phyloP scores from a whole-genome alignment of 1,140 invertebrate genomes.

The Coptotermes formosanus region DNA sequence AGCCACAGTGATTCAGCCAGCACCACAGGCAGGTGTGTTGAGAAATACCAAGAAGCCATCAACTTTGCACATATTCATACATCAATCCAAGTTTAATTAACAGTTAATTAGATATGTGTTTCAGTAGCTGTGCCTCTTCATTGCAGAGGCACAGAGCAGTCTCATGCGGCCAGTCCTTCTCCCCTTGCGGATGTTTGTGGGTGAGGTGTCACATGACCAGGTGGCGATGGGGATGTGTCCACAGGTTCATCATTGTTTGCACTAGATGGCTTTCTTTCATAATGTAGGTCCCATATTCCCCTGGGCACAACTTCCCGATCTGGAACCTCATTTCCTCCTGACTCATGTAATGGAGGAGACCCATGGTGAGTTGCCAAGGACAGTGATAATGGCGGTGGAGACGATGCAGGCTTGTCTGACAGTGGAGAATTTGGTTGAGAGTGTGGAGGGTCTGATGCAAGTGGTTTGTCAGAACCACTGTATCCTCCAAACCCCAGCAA shows the following conservation, averaged over 20 bases:
- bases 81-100: slow-evolving; percentile 31
- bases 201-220: slow-evolving; percentile 39
- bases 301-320: neutral
- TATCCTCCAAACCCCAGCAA: slow-evolving; percentile 44
- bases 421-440: slow-evolving; percentile 32
- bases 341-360: slow-evolving; percentile 4
- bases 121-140: neutral
- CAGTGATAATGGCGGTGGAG: slow-evolving; percentile 24
- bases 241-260: slow-evolving; percentile 37
- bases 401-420: slow-evolving; percentile 32
- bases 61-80: neutral
- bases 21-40: slow-evolving; percentile 31
- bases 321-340: neutral
- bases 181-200: slow-evolving; percentile 48
- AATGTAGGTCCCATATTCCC: slow-evolving; percentile 43
- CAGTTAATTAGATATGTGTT: slow-evolving; percentile 2
- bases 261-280: slow-evolving; percentile 36
- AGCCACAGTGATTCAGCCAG: slow-evolving; percentile 32
- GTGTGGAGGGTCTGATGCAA: slow-evolving; percentile 16
- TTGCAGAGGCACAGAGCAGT: neutral
- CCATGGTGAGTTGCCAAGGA: neutral
- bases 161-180: slow-evolving; percentile 53
- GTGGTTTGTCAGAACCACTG: slow-evolving; percentile 38
- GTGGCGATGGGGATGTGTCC: slow-evolving; percentile 46
- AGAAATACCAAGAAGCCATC: slow-evolving; percentile 25